These are phyloP conservation scores for Aphodius granarius DNA, from an alignment of 2,888 invertebrate species.

Conservation along the genomic window DNA sequence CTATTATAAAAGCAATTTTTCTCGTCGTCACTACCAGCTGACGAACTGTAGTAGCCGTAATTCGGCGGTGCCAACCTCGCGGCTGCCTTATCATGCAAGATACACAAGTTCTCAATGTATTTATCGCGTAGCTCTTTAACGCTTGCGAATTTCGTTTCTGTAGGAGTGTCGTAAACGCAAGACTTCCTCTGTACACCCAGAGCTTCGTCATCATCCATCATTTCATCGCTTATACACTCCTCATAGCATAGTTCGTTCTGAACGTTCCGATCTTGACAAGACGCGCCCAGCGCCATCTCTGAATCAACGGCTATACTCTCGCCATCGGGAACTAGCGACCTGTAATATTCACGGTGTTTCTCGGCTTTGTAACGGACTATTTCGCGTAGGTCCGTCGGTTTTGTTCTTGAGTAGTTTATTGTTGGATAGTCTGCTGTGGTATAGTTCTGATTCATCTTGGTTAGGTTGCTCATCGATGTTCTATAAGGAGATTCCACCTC, in stretches of 20 bases:
- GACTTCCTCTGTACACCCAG: constrained; percentile 30
- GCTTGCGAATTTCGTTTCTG: constrained; percentile 40
- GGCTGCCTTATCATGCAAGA: constrained; percentile 26
- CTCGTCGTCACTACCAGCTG: constrained; percentile 50
- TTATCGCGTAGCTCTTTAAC: constrained; percentile 47
- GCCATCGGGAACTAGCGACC: constrained; percentile 21
- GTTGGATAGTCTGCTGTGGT: too few relatives aligned
- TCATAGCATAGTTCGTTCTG: neutral
- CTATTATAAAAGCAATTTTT: constrained; percentile 32
- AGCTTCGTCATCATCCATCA: neutral
- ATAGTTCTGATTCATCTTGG: neutral
- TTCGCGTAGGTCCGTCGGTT: constrained; percentile 37
- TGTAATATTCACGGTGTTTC: constrained; percentile 45
- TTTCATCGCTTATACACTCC: neutral
- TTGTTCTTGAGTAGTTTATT: neutral
- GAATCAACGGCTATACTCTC: neutral
- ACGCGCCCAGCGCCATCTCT: constrained; percentile 38
- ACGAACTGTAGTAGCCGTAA: constrained; percentile 51
- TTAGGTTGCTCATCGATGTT: neutral
- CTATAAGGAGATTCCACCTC: neutral
- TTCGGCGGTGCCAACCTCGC: constrained; percentile 44
- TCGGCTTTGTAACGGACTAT: constrained; percentile 44
- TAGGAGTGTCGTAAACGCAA: neutral
- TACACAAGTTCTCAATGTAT: constrained; percentile 45
- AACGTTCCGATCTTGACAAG: constrained; percentile 16